Evolutionary conservation across 1,140 invertebrate genomes (phyloP).

Genomic region (Brachionus rotundiformis): DNA sequence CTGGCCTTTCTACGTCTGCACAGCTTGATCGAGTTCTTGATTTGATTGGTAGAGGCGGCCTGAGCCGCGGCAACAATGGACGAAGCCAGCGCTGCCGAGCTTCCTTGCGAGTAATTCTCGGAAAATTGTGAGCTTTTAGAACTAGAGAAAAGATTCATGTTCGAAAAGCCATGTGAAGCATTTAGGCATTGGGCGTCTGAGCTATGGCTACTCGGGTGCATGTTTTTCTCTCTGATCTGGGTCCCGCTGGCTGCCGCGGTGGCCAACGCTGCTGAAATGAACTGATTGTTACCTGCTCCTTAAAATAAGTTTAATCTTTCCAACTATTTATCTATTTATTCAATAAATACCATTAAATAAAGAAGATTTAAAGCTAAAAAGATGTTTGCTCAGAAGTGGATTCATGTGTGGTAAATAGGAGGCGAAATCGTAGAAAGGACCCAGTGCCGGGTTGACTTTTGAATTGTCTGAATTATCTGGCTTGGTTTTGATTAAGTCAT

Average conservation of each 20-base stretch:
- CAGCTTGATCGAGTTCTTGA: slow-evolving; percentile 33
- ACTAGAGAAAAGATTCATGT: background rate
- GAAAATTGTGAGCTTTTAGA: background rate
- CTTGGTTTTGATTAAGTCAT: background rate
- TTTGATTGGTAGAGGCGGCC: slow-evolving; percentile 16
- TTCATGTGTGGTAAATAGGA: background rate
- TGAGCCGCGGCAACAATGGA: slow-evolving; percentile 28
- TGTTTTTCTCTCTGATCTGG: background rate
- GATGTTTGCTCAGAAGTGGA: background rate
- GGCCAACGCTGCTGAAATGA: background rate
- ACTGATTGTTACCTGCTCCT: background rate
- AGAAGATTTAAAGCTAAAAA: background rate
- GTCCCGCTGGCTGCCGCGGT: background rate
- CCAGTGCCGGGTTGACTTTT: too few relatives aligned
- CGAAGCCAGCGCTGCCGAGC: background rate
- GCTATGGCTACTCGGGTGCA: too few relatives aligned
- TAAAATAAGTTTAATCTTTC: too few relatives aligned
- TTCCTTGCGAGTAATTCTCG: background rate
- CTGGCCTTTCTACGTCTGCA: slow-evolving; percentile 93
- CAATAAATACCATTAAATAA: background rate
- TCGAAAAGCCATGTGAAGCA: background rate
- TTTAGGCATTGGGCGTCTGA: background rate
- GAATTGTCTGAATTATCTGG: background rate
- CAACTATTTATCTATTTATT: too few relatives aligned
- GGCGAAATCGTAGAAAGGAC: background rate